Evolutionary conservation across 2,113 vertebrate genomes (phyloP).

Genomic region (Chloroceryle aenea): DNA sequence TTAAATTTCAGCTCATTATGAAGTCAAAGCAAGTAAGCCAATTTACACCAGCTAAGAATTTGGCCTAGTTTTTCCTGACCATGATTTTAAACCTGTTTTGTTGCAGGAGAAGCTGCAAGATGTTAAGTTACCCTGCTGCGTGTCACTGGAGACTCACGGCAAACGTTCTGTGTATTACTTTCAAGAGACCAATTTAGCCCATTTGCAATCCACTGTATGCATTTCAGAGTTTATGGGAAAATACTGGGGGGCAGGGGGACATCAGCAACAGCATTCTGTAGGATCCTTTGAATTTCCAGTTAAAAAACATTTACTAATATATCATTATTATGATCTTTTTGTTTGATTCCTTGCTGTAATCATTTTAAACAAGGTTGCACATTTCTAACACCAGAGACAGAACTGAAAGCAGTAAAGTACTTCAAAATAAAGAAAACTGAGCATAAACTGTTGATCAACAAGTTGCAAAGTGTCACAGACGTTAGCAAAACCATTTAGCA

Average conservation of each 20-base stretch:
- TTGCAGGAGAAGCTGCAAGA: background rate
- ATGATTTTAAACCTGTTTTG: background rate
- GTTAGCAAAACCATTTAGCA: background rate
- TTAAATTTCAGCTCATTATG: slow-evolving; percentile 5
- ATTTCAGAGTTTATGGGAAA: background rate
- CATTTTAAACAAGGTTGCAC: background rate
- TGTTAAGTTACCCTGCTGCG: background rate
- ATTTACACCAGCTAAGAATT: background rate
- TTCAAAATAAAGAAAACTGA: background rate
- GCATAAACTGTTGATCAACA: background rate
- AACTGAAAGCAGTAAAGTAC: background rate
- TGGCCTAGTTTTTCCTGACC: background rate
- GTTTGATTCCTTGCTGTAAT: background rate
- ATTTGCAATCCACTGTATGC: background rate
- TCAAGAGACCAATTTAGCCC: background rate
- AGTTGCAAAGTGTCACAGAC: background rate
- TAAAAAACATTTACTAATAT: background rate
- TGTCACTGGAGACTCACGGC: accelerated
- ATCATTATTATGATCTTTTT: background rate
- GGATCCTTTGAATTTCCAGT: background rate
- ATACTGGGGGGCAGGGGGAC: background rate
- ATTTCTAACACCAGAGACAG: background rate
- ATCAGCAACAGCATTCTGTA: background rate
- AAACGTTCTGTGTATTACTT: background rate
- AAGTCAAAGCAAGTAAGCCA: background rate